Evolutionary conservation across 1,140 invertebrate genomes (phyloP), one percentile per base, ranked within the genome.

Genomic region (Leptinotarsa texana): DNA sequence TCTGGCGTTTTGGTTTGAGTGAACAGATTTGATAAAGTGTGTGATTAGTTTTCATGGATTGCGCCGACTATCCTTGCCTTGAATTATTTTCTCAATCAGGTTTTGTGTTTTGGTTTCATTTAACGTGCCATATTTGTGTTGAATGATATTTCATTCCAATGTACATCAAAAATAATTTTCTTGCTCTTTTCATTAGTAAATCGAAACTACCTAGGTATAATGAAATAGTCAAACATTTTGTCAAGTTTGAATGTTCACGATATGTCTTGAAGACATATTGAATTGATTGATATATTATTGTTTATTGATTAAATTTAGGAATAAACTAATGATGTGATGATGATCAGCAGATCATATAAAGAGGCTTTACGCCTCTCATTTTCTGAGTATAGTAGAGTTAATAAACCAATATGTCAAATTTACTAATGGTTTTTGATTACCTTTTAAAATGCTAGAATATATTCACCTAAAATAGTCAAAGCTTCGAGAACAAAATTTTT

Each of bases 241-340:
- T 84, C 83, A 84, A 82, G 79, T 82, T 83, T 79, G 69, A 72
- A 81, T 79, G 80, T 82, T 83, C 83, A 84, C 82, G 75, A 79
- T 84, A 80, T 82, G 82, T 84, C 82, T 84, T 77, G 81, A 81
- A 83, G 81, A 84, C 80, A 83, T 83, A 65, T 63, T 75, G 73
- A 78, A 78, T 77, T 79, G 79, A 83, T 80, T 83, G 80, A 84
- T 83, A 84, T 84, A 84, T 81, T 85, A 83, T 84, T 85, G 84
- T 83, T 84, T 84, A 84, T 83, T 82, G 82, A 84, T 84, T 84
- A 83, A 83, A 80, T 81, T 84, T 84, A 85, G 83, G 81, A 82
- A 84, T 85, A 84, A 84, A 85, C 83, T 85, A 85, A 84, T 84
- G 84, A 84, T 85, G 84, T 85, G 84, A 85, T 85, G 82, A 85